These are phyloP conservation scores for Cremastinae sp. DNA, from an alignment of 2,888 invertebrate species.

Conservation along the genomic window DNA sequence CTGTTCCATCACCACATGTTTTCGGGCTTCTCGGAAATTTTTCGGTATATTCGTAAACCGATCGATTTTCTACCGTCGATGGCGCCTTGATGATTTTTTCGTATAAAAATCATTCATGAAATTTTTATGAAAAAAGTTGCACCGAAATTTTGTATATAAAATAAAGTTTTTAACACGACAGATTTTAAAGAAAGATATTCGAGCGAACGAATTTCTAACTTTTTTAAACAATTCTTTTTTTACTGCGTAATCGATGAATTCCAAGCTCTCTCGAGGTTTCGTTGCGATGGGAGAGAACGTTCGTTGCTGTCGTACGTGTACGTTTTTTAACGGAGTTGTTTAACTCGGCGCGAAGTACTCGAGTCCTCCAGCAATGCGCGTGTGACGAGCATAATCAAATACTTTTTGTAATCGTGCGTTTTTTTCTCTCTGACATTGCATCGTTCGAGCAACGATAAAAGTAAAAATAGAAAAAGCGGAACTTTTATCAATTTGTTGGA, in stretches of 20 bases:
- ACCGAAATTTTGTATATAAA: too few relatives aligned
- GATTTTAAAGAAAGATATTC: too few relatives aligned
- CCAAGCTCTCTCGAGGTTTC: too few relatives aligned
- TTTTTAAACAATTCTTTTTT: too few relatives aligned
- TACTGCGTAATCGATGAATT: too few relatives aligned
- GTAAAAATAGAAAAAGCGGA: not conserved
- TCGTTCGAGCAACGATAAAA: not conserved
- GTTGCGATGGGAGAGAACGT: too few relatives aligned
- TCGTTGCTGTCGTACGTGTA: slow-evolving; percentile 12
- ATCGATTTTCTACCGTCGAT: not conserved
- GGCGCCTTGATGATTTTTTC: slow-evolving; percentile 16
- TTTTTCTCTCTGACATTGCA: slow-evolving; percentile 43
- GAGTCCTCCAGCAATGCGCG: slow-evolving; percentile 4
- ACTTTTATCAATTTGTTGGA: too few relatives aligned
- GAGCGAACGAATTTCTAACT: too few relatives aligned
- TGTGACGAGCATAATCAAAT: slow-evolving; percentile 74
- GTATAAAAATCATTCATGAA: too few relatives aligned
- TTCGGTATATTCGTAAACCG: not conserved
- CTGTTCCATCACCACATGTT: slow-evolving; percentile 43
- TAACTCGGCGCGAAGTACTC: slow-evolving; percentile 8
- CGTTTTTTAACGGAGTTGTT: slow-evolving; percentile 50
- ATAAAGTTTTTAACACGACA: too few relatives aligned
- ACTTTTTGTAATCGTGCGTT: slow-evolving; percentile 65
- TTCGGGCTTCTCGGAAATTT: slow-evolving; percentile 37
- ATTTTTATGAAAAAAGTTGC: too few relatives aligned